These are phyloP conservation scores for Forbesichthys papilliferus DNA, from an alignment of 2,113 vertebrate species.

Conservation along the genomic window DNA sequence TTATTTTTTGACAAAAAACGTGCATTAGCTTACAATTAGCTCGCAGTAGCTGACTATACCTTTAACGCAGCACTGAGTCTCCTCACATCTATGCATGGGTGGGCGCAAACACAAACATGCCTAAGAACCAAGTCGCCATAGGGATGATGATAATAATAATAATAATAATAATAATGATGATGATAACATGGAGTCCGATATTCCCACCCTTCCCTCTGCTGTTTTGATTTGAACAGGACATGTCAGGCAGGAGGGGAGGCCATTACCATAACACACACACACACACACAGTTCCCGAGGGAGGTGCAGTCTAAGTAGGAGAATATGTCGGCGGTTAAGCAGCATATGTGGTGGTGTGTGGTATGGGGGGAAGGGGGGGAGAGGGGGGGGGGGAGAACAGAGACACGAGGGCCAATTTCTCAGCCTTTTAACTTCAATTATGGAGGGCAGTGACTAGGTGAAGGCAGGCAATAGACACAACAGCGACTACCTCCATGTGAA, in stretches of 20 bases:
- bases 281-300: conserved; percentile 63
- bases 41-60: too few relatives aligned
- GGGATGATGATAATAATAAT: conserved; percentile 43
- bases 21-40: too few relatives aligned
- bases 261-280: conserved; percentile 69
- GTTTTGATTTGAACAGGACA: conserved; percentile 68
- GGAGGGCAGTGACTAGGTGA: conserved; percentile 3
- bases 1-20: too few relatives aligned
- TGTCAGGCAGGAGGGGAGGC: conserved; percentile 56
- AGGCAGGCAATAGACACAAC: neutral
- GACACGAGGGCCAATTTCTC: conserved; percentile 60
- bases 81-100: conserved; percentile 5
- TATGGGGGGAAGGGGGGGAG: too few relatives aligned
- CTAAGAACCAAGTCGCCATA: neutral
- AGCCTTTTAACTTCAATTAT: conserved; percentile 75
- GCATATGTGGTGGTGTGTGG: conserved; percentile 55
- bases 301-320: conserved; percentile 73
- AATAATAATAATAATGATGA: conserved; percentile 53
- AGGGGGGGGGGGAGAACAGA: neutral
- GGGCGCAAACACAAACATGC: neutral
- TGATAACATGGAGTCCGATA: conserved; percentile 46
- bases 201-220: conserved; percentile 20
- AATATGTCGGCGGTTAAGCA: conserved; percentile 74
- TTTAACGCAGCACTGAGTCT: too few relatives aligned
- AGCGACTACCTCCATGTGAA: conserved; percentile 44